phyloP scores from a whole-genome alignment of 2,113 vertebrate genomes.

The Trogon melanurus region DNA sequence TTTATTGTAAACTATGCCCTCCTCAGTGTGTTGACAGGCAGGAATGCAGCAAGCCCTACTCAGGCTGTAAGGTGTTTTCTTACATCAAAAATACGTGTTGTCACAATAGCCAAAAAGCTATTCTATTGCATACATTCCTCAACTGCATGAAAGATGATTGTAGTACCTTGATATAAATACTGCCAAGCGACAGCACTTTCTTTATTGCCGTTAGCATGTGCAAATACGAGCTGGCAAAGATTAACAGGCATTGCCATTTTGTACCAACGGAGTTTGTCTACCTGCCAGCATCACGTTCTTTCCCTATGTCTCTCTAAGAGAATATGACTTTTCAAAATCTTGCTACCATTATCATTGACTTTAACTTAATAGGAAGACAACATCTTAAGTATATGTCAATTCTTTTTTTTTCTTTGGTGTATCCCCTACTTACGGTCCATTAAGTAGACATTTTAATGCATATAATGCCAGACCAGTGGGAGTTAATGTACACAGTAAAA shows the following conservation, averaged over 20 bases:
- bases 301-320: not conserved
- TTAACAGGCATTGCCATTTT: not conserved
- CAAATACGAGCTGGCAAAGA: not conserved
- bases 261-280: not conserved
- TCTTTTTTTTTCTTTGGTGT: not conserved
- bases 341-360: not conserved
- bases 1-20: not conserved
- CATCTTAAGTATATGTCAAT: not conserved
- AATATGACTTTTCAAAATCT: not conserved
- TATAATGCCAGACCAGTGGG: not conserved
- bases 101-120: not conserved
- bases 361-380: not conserved
- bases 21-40: not conserved
- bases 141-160: not conserved
- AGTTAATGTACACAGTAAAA: constrained; percentile 1
- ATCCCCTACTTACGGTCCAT: not conserved
- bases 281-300: not conserved
- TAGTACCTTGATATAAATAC: not conserved
- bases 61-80: not conserved
- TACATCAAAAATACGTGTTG: not conserved
- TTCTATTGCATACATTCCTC: not conserved
- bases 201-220: not conserved
- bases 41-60: not conserved
- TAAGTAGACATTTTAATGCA: not conserved
- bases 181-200: not conserved